These are phyloP conservation scores for Cryptoleucopteryx plumbea DNA, from an alignment of 2,113 vertebrate species.

Conservation along the genomic window DNA sequence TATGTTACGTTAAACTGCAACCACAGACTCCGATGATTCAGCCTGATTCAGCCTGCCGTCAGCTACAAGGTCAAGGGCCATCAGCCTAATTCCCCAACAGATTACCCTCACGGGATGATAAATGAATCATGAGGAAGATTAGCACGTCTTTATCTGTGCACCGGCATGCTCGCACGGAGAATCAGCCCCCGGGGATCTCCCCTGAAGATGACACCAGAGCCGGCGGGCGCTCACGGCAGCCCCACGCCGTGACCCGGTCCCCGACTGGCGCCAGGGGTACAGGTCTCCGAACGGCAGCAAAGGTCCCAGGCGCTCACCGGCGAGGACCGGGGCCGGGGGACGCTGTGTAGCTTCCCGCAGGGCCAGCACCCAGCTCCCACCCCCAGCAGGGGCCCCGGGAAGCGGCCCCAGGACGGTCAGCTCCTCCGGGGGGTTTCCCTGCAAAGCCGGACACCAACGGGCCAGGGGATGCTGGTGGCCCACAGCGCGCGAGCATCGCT, in stretches of 20 bases:
- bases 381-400: neutral
- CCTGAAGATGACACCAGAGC: neutral
- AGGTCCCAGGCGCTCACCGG: neutral
- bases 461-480: neutral
- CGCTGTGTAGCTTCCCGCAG: accelerated
- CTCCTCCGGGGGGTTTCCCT: neutral
- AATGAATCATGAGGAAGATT: neutral
- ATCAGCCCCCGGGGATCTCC: neutral
- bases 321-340: accelerated
- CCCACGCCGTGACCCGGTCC: accelerated
- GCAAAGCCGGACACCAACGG: accelerated
- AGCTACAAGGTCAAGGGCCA: neutral
- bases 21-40: neutral
- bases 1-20: neutral
- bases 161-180: accelerated
- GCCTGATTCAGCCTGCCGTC: neutral
- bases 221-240: accelerated
- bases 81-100: neutral
- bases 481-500: accelerated
- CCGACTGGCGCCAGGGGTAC: accelerated
- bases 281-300: accelerated
- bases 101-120: neutral
- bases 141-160: accelerated
- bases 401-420: neutral
- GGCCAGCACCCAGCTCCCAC: neutral